Percentiles rank a stretch among this genome's conserved stretches.
These are phyloP conservation scores for western clawed frog (Xenopus tropicalis) DNA, from an alignment of 2,113 vertebrate genomes.

Conservation along the genomic window UCB_Xtro_10.0 CM004451.2:65998001-65998500, in stretches of 20 bases:
- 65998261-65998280: slow-evolving; percentile 17
- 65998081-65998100: too few species aligned
- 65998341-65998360: slow-evolving; percentile 42
- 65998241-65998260: slow-evolving; percentile 26
- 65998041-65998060: too few species aligned
- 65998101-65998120: too few species aligned
- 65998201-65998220: neutral
- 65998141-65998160: too few species aligned
- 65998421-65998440: slow-evolving; percentile 42
- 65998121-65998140: too few species aligned
- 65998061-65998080: too few species aligned
- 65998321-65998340: slow-evolving; percentile 44
- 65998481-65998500: slow-evolving; percentile 9
- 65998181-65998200: neutral
- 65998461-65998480: slow-evolving; percentile 43
- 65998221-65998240: slow-evolving; percentile 2
- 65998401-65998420: slow-evolving; percentile 44
- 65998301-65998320: slow-evolving; percentile 37
- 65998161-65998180: too few species aligned
- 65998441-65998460: slow-evolving; percentile 42
- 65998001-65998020: too few species aligned
- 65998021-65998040: too few species aligned
- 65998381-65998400: slow-evolving; percentile 39
- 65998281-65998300: slow-evolving; percentile 42
- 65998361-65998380: slow-evolving; percentile 45